Conservation (phyloP, 2,888 invertebrate genomes). For the Molorchus minor region DNA sequence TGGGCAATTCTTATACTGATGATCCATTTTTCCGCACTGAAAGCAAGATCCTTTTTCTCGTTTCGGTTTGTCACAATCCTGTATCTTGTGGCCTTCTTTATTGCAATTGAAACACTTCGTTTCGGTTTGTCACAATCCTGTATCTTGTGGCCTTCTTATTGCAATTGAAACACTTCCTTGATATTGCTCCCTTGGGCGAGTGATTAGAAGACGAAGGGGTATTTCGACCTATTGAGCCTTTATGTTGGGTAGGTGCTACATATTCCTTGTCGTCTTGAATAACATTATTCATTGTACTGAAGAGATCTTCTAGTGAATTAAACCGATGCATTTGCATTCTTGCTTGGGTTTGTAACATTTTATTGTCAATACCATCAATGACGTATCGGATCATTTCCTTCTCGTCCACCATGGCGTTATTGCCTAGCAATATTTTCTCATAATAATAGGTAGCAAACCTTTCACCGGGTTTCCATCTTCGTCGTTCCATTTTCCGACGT, state of each 20-base stretch:
- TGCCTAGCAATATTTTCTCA: too few relatives aligned
- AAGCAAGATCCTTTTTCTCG: conserved; percentile 22
- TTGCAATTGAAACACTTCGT: conserved; percentile 28
- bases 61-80: conserved; percentile 12
- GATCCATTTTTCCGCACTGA: conserved; percentile 53
- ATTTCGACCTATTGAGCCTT: background rate
- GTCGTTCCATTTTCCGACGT: conserved; percentile 16
- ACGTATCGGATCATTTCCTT: too few relatives aligned
- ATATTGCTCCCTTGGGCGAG: too few relatives aligned
- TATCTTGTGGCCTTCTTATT: too few relatives aligned
- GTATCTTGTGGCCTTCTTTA: conserved; percentile 13
- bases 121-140: too few relatives aligned
- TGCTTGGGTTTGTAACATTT: too few relatives aligned
- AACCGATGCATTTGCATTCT: too few relatives aligned
- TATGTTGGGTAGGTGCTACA: background rate
- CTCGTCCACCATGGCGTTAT: conserved; percentile 19
- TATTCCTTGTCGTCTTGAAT: background rate
- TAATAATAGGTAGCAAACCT: too few relatives aligned
- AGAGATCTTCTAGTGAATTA: background rate
- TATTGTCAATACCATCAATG: too few relatives aligned
- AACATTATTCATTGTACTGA: background rate
- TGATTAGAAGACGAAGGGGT: too few relatives aligned
- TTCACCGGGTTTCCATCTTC: too few relatives aligned
- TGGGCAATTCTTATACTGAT: conserved; percentile 16
- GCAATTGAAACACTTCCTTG: background rate